phyloP scores from a whole-genome alignment of 1,140 invertebrate species.

The Drosophila mauritiana region DNA sequence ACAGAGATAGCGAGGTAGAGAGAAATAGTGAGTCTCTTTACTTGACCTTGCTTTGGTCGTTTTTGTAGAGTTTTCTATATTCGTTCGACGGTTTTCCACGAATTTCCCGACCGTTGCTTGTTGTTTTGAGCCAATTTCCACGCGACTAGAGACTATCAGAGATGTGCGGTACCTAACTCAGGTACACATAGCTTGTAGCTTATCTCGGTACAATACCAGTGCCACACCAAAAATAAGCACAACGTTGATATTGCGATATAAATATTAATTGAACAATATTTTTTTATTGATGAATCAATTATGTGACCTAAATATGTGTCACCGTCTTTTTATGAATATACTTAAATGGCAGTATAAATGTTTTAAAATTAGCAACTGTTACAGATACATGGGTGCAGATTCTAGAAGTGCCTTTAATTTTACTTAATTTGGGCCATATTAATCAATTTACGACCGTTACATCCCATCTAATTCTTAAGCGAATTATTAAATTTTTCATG shows the following conservation, averaged over 20 bases:
- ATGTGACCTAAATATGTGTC: neutral
- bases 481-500: neutral
- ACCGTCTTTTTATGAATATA: no score
- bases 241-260: neutral
- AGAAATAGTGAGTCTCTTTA: conserved; percentile 30
- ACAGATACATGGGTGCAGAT: no score
- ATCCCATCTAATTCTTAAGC: no score
- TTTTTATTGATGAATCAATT: neutral
- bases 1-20: neutral
- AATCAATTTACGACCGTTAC: no score
- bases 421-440: no score
- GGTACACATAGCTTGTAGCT: neutral
- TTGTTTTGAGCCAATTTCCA: conserved; percentile 48
- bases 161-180: neutral
- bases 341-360: no score
- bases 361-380: no score
- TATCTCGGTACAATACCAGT: neutral
- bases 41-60: conserved; percentile 79
- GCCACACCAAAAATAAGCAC: neutral
- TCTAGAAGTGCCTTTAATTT: no score
- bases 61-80: conserved; percentile 75
- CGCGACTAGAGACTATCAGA: conserved; percentile 29
- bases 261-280: neutral
- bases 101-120: conserved; percentile 38
- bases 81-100: conserved; percentile 65